A percentile compares a stretch with the other conserved stretches of the same genome.
Conservation (phyloP, 35 echinoderm and acorn worm genomes). For the Chiridota heheva region DNA sequence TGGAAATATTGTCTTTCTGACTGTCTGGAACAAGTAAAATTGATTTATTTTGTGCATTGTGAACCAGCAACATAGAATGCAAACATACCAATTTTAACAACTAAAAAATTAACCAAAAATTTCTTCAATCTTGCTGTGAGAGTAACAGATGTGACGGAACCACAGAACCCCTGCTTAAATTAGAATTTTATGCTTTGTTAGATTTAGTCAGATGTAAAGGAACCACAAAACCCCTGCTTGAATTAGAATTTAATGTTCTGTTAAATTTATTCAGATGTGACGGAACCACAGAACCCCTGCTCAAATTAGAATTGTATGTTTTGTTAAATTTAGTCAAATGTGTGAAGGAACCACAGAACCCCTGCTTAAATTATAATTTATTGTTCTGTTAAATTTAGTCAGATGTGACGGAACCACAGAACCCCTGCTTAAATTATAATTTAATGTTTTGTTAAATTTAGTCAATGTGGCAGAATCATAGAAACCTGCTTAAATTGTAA, state of each 20-base stretch:
- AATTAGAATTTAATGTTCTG: too few species aligned
- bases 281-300: neutral
- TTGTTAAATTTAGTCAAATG: neutral
- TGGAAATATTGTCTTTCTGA: too few species aligned
- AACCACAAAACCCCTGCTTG: too few species aligned
- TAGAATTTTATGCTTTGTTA: neutral
- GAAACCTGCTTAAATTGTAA: too few species aligned
- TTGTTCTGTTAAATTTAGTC: neutral
- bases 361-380: too few species aligned
- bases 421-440: neutral
- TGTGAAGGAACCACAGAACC: too few species aligned
- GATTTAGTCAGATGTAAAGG: neutral
- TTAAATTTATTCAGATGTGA: neutral
- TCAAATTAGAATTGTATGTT: neutral
- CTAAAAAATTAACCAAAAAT: too few species aligned
- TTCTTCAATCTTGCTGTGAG: too few species aligned
- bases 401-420: neutral
- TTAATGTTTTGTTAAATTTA: neutral
- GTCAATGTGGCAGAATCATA: too few species aligned
- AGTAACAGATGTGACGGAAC: neutral
- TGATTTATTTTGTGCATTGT: too few species aligned
- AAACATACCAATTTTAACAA: too few species aligned
- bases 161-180: neutral
- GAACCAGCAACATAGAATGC: neutral
- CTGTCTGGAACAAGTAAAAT: too few species aligned